Conservation (phyloP, 2,888 invertebrate species). For the Biston betularia region DNA sequence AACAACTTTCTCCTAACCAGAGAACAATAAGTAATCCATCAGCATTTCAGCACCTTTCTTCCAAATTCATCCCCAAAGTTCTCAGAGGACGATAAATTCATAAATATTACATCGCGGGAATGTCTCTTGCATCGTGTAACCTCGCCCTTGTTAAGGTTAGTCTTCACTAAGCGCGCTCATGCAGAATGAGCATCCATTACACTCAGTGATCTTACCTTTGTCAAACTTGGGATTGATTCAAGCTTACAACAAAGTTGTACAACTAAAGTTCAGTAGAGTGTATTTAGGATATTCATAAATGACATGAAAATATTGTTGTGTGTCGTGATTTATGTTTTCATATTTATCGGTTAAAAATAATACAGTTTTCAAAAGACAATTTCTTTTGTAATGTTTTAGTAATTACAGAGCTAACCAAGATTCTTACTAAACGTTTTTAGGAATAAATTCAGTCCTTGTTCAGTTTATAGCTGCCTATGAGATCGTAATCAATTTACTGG, state of each 20-base stretch:
- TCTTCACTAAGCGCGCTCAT: slow-evolving; percentile 5
- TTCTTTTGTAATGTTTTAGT: background rate
- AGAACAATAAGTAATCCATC: background rate
- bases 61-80: slow-evolving; percentile 4
- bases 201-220: slow-evolving; percentile 5
- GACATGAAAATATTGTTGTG: no score
- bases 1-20: background rate
- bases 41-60: background rate
- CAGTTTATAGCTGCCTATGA: no score
- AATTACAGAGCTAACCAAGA: background rate
- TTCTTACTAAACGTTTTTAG: no score
- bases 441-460: no score
- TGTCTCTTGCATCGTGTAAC: slow-evolving; percentile 12
- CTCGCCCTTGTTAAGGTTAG: slow-evolving; percentile 13
- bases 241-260: slow-evolving; percentile 5
- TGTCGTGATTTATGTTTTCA: no score
- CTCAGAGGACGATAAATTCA: slow-evolving; percentile 13
- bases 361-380: no score
- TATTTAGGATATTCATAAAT: background rate
- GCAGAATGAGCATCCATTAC: slow-evolving; percentile 14
- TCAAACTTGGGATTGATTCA: slow-evolving; percentile 5
- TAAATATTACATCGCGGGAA: slow-evolving; percentile 17
- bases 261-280: background rate
- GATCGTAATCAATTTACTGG: no score
- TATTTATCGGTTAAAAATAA: no score